phyloP scores from a whole-genome alignment of 2,113 vertebrate genomes.

The Ifrita kowaldi region DNA sequence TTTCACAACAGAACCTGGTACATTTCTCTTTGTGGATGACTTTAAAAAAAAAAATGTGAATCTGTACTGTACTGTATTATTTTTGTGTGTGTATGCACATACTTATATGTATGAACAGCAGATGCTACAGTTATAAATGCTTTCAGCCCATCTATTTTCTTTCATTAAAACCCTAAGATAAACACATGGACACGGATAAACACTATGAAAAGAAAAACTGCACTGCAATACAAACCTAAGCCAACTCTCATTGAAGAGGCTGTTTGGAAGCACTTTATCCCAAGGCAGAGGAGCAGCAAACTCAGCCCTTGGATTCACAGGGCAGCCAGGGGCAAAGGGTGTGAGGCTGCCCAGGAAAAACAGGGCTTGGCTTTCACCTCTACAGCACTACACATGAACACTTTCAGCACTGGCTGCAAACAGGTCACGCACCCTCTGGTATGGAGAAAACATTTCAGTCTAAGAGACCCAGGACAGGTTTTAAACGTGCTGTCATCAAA shows the following conservation, averaged over 20 bases:
- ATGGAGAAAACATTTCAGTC: background rate
- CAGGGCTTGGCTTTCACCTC: background rate
- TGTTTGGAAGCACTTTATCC: background rate
- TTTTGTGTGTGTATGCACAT: background rate
- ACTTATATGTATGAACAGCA: background rate
- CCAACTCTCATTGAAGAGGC: background rate
- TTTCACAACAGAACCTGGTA: background rate
- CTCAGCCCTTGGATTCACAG: background rate
- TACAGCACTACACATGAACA: background rate
- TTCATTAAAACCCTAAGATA: background rate
- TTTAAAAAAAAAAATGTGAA: background rate
- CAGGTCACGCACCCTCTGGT: background rate
- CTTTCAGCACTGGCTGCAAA: background rate
- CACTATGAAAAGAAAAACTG: background rate
- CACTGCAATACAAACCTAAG: background rate
- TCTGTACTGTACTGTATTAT: background rate
- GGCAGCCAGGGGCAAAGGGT: background rate
- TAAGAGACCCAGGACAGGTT: background rate
- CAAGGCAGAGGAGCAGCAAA: background rate
- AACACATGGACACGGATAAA: background rate
- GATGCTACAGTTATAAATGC: background rate
- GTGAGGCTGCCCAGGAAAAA: background rate
- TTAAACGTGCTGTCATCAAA: background rate
- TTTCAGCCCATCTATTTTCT: background rate
- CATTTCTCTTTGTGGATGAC: background rate